Evolutionary conservation across 1,140 invertebrate genomes (phyloP), one percentile per base, ranked within the genome.

Genomic region (Pseudomyrmex sp.): DNA sequence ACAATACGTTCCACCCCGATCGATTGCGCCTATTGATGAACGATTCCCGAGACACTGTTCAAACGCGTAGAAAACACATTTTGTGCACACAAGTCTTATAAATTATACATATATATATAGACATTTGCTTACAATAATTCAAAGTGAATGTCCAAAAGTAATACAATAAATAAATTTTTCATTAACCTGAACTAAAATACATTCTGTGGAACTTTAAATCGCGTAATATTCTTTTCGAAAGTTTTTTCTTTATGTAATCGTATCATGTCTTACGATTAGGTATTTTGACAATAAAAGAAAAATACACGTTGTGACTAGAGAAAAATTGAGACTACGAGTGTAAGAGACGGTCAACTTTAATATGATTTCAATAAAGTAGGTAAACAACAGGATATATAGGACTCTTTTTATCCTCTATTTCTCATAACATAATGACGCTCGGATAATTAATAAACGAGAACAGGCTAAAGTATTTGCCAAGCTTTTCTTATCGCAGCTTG

Each of bases 1-100:
- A 82, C 35, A 75, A 82, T 75, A 63, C 59, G 61, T 54, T 65
- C 52, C 61, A n/a, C 5, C 35, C 44, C 63, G 75, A 79, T 79
- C 75, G 75, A 79, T 79, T 59, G 69, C 58, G 10, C 15, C 35
- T 35, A 9, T 58, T 46, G 63, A 79, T 69, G 75, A 79, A 20
- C 75, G 63, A 69, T 79, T 48, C 75, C n/a, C 26, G 13, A 46
- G 18, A 68, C 35, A 35, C 35, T 10, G 12, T 65, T 13, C 48
- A 48, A 23, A 56, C 15, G 15, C 20, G n/a, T 5, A 9, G 4
- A 9, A 52, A 63, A 18, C 15, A 44, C n/a, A 48, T 8, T n/a
- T 35, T 26, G n/a, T 7, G 12, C 0, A 2, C 58, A 18, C 4
- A 20, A 5, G 20, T 48, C 13, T 15, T 35, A 35, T 35, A 35